Base-by-base conservation (phyloP, 2,888 invertebrate genomes). In the Idaea dimidiata region DNA sequence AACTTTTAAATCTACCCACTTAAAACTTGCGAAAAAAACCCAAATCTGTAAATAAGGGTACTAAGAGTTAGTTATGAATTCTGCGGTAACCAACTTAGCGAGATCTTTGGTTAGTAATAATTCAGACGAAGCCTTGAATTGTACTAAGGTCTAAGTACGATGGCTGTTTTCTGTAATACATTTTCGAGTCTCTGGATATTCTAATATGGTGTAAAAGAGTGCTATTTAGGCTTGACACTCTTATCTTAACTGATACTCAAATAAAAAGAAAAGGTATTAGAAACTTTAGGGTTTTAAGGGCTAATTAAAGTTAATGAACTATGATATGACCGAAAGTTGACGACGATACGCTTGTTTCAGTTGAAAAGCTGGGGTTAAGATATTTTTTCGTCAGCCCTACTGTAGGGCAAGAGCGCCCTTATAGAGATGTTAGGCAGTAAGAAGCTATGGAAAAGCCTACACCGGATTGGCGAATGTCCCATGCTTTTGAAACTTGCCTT, bases 1-100 rank as follows among this genome's bases (percentile, higher is more conserved):
- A 76, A 71, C 78, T 78, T 73, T 63, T 66, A 69, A 71, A 68
- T 67, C 74, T 60, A 17, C 59, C 72, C 72, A 73, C 75, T 80
- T 78, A 75, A 76, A 79, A 78, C 59, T 76, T 78, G 61, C 62
- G 64, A 66, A 72, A 67, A 74, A 70, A 70, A 69, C 61, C 69
- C 63, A 69, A 76, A 76, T 72, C 72, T 75, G 66, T 71, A 71
- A 76, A 76, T 73, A 76, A 74, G 66, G 66, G 68, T 61, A 64
- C 58, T 62, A 64, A 69, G 67, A 64, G 61, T 70, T 66, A 33
- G 66, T 67, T 66, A 68, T 61, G 62, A 66, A 66, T 70, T 65
- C 61, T 57, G 59, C 5, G 56, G 14, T 33, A 62, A 56, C 64
- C 67, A 65, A 55, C 17, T 24, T 60, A 54, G 57, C 10, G 24